Evolutionary conservation across 2,113 vertebrate species (phyloP), one percentile per base, ranked within the genome.

Genomic region (Aegotheles bennettii): DNA sequence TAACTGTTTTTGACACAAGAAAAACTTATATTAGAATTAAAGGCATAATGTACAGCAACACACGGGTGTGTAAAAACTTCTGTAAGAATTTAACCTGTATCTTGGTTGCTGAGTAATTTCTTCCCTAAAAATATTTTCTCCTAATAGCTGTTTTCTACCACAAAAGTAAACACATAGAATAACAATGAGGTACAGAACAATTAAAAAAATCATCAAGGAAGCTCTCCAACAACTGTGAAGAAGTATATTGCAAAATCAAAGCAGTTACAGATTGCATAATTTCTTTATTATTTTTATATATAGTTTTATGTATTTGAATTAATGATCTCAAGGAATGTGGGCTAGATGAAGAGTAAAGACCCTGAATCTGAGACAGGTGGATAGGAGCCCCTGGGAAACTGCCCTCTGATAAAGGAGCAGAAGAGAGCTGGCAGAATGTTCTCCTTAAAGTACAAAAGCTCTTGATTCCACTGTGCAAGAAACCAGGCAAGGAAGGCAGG

Each of bases 241-340:
- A 25, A 42, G 9, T n/a, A 31, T 31, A 76, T 29, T 77, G 56
- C 17, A 61, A 90, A 64, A 77, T 70, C 21, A 36, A 42, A 43
- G 21, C 42, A 15, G 35, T 35, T 68, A 13, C 24, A 53, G 40
- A 35, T 54, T 16, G 47, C 2, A 5, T 10, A 24, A 36, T 71
- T 42, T 42, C 9, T 40, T 47, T 2, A 12, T 29, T 36, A 50
- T 20, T 31, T 60, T 21, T 19, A 23, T 33, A 31, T 31, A 23
- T 50, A 33, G 7, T 12, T 70, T 35, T 65, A 24, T 67, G 11
- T 81, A 33, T 73, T 56, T 85, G 21, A 56, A 56, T 56, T 67
- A 0, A 10, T 81, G 21, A 33, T 78, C 42, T 63, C 0, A 0
- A 67, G 18, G 9, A 6, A 29, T 40, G 15, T 23, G 11, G 35